Evolutionary conservation across 2,797 vertebrate genomes (phyloP), one percentile per base, ranked within the genome.

Genomic region (Bradypodion ventrale): DNA sequence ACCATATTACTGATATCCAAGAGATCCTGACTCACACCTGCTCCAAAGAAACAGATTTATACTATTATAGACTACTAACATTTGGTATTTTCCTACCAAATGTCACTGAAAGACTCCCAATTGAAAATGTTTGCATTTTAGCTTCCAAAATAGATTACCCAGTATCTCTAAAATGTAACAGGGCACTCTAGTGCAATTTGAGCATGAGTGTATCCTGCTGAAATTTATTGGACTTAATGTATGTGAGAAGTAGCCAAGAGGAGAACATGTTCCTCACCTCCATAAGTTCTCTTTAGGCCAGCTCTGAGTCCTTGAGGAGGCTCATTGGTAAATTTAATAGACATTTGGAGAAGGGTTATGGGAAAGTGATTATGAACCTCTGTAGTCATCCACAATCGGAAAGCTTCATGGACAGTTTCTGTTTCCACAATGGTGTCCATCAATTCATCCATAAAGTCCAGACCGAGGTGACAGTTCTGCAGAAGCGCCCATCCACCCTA

Each of bases 401-500:
- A 99, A 23, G 94, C 92, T 42, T 96, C 94, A 0, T 98, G 97
- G 10, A 98, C 94, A 27, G 65, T 83, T 23, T 98, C 97, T 0
- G 96, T 96, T 90, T 98, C 98, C 5, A 84, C 94, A 84, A 99
- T 76, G 0, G 94, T 97, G 92, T 98, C 97, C 97, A 99, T 97
- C 16, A 99, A 92, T 85, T 99, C 98, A 15, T 97, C 97, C 96
- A 99, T 95, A 94, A 99, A 99, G 92, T 98, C 96, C 80, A 99
- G 95, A 16, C 98, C 98, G 85, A 99, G 94, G 83, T 99, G 98
- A 89, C 98, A 99, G 92, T 99, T 99, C 94, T 99, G 98, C 52
- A 99, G 96, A 90, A 99, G 96, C 4, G 96, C 97, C 98, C 99
- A 99, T 81, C 98, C 98, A 66, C 98, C 99, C 98, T 99, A 89